Evolutionary conservation across 2,797 vertebrate species (phyloP), one percentile per base, ranked within the genome.

Genomic region (Danio kyathit): DNA sequence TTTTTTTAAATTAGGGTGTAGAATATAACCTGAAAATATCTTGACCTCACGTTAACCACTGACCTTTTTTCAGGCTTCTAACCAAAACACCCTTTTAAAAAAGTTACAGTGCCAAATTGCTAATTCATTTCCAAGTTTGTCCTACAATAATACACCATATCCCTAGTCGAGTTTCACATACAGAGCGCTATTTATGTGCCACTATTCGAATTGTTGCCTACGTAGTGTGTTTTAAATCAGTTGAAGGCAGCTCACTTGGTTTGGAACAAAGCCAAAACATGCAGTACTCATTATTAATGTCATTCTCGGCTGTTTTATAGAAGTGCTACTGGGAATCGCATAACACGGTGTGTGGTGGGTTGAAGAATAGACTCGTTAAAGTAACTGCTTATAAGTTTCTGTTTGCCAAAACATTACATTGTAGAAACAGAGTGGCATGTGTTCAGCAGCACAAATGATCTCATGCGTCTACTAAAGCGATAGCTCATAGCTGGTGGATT

Each of bases 241-340:
- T 52, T 5, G 7, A 19, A 64, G 74, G 74, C 17, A 66, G 13
- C 12, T 76, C 13, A 4, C 71, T 72, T 38, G 16, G 44, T 77
- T 59, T 59, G n/a, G 19, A 46, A 67, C 6, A n/a, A 1, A 59
- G 54, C 11, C 44, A 60, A 40, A 41, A 78, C 54, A 70, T 69
- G 21, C 21, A 79, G n/a, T 60, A 16, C 56, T 61, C 65, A 16
- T 79, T 60, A 41, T 70, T 61, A 61, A 79, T 79, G 17, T 61
- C 38, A 51, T 43, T 79, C n/a, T 21, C 56, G 21, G 76, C 46
- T 71, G 56, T 61, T 71, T 71, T 61, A 79, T 79, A 69, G 43
- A 48, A 19, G 16, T 48, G n/a, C 49, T 21, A 56, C 61, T 16
- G 61, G 61, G 49, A 76, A 54, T 51, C 5, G 12, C 70, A 76